Evolutionary conservation across 2,797 vertebrate genomes (phyloP).

Genomic region (Adrianichthys oophorus): DNA sequence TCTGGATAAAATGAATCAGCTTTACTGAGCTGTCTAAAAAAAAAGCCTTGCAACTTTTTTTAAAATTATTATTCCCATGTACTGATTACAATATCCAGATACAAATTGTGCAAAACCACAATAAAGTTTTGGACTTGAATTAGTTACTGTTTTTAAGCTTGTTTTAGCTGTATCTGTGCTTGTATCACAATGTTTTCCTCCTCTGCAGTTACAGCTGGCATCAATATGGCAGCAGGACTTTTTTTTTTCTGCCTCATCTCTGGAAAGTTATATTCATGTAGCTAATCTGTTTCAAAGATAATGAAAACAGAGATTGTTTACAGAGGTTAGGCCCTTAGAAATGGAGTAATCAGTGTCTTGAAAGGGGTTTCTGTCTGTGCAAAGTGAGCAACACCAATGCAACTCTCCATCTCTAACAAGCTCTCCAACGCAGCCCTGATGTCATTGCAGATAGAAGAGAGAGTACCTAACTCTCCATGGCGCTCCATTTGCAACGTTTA

Average conservation of each 20-base stretch:
- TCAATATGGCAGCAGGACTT: conserved; percentile 66
- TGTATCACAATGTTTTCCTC: conserved; percentile 70
- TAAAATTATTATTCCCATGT: conserved; percentile 32
- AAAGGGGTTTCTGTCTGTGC: conserved; percentile 70
- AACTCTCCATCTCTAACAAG: conserved; percentile 68
- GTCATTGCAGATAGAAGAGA: conserved; percentile 80
- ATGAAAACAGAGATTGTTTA: conserved; percentile 81
- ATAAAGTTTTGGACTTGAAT: conserved; percentile 55
- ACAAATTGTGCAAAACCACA: conserved; percentile 73
- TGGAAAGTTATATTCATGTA: conserved; percentile 79
- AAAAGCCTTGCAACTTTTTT: conserved; percentile 50
- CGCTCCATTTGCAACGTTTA: conserved; percentile 71
- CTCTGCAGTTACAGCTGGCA: conserved; percentile 77
- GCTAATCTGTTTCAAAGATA: conserved; percentile 80
- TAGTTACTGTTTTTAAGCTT: conserved; percentile 49
- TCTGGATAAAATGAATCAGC: conserved; percentile 6
- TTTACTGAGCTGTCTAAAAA: conserved; percentile 21
- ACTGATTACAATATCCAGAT: conserved; percentile 58
- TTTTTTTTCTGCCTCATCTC: conserved; percentile 64
- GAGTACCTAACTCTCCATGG: conserved; percentile 68
- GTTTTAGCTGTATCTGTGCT: conserved; percentile 66
- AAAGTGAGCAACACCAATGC: conserved; percentile 50
- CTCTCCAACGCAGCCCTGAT: conserved; percentile 66
- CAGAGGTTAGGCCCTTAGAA: conserved; percentile 76
- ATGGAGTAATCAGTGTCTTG: conserved; percentile 75